Conservation (phyloP, 2,888 invertebrate species). For the Eupithecia exiguata region DNA sequence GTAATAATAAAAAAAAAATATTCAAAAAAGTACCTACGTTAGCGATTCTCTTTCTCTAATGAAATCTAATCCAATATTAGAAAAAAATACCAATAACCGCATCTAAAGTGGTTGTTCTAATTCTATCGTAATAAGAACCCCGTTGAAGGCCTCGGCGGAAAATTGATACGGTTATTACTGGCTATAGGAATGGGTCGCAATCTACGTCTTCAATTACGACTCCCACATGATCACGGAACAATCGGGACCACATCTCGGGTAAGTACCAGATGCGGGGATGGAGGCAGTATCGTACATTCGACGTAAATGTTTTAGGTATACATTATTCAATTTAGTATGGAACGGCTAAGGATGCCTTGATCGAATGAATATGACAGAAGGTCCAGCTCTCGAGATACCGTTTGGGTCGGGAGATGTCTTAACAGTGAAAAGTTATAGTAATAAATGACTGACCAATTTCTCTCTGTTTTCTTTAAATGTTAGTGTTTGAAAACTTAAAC, state of each 20-base stretch:
- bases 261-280: slow-evolving; percentile 17
- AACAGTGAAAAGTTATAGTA: no score
- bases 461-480: no score
- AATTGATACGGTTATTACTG: slow-evolving; percentile 47
- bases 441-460: not conserved
- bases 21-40: not conserved
- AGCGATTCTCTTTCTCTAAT: not conserved
- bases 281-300: not conserved
- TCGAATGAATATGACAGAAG: not conserved
- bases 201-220: slow-evolving; percentile 43
- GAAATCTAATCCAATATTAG: slow-evolving; percentile 16
- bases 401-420: no score
- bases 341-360: not conserved
- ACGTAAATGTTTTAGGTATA: slow-evolving; percentile 8
- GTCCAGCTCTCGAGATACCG: no score
- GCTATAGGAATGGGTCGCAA: slow-evolving; percentile 40
- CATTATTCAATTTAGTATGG: not conserved
- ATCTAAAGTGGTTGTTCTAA: slow-evolving; percentile 44
- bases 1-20: not conserved
- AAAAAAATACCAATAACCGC: slow-evolving; percentile 35
- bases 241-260: slow-evolving; percentile 16
- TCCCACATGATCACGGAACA: slow-evolving; percentile 36
- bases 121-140: slow-evolving; percentile 43
- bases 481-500: no score
- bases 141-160: slow-evolving; percentile 40